Evolutionary conservation across 2,888 invertebrate genomes (phyloP), one percentile per base, ranked within the genome.

Genomic region (Xestobium rufovillosum): DNA sequence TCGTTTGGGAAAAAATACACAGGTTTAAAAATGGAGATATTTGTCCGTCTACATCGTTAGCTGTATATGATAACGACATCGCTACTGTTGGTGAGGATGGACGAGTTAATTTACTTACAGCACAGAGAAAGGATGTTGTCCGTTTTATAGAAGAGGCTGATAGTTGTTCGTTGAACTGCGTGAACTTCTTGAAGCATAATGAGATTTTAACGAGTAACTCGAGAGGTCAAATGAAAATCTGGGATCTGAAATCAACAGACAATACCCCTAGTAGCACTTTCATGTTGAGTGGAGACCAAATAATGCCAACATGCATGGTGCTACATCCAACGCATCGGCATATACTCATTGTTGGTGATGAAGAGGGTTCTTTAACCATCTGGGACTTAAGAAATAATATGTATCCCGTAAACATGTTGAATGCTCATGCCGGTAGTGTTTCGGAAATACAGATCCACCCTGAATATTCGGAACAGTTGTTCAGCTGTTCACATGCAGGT

Each of bases 391-490:
- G 92, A 14, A 81, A 88, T 53, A 83, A 86, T 39, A 78, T 79
- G 2, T 86, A 78, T 57, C 91, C 92, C 0, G 79, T 87, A 8
- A 85, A 88, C 0, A 71, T 87, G 44, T 68, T 92, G 2, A 83
- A 78, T 38, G 90, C 88, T 30, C 85, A 87, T 59, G 68, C 74
- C 1, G 75, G 78, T 31, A 71, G 79, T 45, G 83, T 92, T 11
- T 80, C 79, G n/a, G 91, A 92, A 65, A 78, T 92, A 50, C 76
- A 80, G 38, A 94, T 92, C 56, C 91, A 94, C 65, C 85, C 82
- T 0, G 79, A 83, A 39, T 77, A 85, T 52, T 89, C 91, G 0
- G 81, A 87, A 36, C 88, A 88, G 62, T 59, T 94, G 1, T 82
- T 89, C 46, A 84, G 86, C 1, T 80, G 85, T 55, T 86, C 91